Conservation (phyloP, 92 coral and sea anemone species). For the Diadumene lineata region DNA sequence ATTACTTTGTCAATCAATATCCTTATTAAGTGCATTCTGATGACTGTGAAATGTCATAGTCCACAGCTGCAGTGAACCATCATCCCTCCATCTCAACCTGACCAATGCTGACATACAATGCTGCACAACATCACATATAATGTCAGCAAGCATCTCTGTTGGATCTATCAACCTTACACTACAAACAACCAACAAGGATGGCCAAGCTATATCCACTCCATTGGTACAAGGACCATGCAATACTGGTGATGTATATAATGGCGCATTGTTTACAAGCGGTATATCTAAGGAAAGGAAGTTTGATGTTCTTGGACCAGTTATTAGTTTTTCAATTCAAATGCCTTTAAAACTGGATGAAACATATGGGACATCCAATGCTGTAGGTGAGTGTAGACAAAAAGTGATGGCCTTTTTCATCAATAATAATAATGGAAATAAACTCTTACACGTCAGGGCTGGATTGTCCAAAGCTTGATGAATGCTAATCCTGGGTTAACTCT, state of each 20-base stretch:
- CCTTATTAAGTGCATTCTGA: too few species aligned
- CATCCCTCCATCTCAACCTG: constrained; percentile 64
- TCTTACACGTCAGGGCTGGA: too few species aligned
- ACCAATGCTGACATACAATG: constrained; percentile 72
- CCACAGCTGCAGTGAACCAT: constrained; percentile 19
- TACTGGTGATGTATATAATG: constrained; percentile 69
- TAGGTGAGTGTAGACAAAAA: constrained; percentile 10
- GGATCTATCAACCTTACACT: constrained; percentile 63
- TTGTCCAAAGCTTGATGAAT: too few species aligned
- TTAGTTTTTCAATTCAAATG: constrained; percentile 69
- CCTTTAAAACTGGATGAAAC: constrained; percentile 19
- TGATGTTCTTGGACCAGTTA: constrained; percentile 60
- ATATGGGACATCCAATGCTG: background rate
- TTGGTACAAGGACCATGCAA: constrained; percentile 79
- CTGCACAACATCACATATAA: constrained; percentile 63
- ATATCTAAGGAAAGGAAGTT: background rate
- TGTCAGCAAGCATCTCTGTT: constrained; percentile 76
- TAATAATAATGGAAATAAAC: too few species aligned
- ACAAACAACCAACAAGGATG: constrained; percentile 59
- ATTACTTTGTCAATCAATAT: too few species aligned
- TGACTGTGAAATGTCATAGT: too few species aligned
- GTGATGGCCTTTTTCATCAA: too few species aligned
- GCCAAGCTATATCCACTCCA: constrained; percentile 42
- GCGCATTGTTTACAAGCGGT: constrained; percentile 50
- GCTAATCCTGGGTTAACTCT: too few species aligned